phyloP scores from a whole-genome alignment of 1,140 invertebrate genomes.

The Asobara japonica region DNA sequence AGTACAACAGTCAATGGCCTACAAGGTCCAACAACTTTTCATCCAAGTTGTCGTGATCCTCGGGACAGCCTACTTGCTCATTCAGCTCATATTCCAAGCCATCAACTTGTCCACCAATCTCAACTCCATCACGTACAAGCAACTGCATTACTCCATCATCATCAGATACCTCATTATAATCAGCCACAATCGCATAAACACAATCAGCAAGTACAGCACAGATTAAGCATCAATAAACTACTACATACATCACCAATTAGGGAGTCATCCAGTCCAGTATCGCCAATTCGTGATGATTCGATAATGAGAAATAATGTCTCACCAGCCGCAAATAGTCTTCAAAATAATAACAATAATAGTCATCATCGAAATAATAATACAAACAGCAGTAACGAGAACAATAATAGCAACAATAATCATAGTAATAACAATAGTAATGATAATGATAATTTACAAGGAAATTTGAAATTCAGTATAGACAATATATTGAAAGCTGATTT shows the following conservation, averaged over 20 bases:
- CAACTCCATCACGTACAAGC: constrained; percentile 51
- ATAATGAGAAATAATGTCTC: constrained; percentile 10
- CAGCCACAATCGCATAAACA: constrained; percentile 39
- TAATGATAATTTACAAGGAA: constrained; percentile 71
- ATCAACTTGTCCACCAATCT: constrained; percentile 46
- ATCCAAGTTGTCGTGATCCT: constrained; percentile 52
- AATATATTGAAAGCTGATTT: constrained; percentile 93
- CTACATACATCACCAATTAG: constrained; percentile 41
- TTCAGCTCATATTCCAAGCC: constrained; percentile 37
- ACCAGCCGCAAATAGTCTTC: constrained; percentile 35
- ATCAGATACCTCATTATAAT: constrained; percentile 17
- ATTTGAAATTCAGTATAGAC: constrained; percentile 90
- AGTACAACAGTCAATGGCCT: constrained; percentile 54
- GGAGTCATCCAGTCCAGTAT: constrained; percentile 41
- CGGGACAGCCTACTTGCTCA: constrained; percentile 48
- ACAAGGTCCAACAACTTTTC: constrained; percentile 48
- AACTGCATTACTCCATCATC: constrained; percentile 41
- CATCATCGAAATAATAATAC: constrained; percentile 47
- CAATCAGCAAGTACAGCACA: constrained; percentile 20
- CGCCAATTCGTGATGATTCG: constrained; percentile 45
- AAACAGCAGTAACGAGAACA: constrained; percentile 38
- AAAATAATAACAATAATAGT: constrained; percentile 39
- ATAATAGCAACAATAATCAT: constrained; percentile 60
- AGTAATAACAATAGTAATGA: constrained; percentile 66
- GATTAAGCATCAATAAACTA: constrained; percentile 55